These are phyloP conservation scores for Nebria ingens DNA, from an alignment of 1,140 invertebrate species.

Conservation along the genomic window DNA sequence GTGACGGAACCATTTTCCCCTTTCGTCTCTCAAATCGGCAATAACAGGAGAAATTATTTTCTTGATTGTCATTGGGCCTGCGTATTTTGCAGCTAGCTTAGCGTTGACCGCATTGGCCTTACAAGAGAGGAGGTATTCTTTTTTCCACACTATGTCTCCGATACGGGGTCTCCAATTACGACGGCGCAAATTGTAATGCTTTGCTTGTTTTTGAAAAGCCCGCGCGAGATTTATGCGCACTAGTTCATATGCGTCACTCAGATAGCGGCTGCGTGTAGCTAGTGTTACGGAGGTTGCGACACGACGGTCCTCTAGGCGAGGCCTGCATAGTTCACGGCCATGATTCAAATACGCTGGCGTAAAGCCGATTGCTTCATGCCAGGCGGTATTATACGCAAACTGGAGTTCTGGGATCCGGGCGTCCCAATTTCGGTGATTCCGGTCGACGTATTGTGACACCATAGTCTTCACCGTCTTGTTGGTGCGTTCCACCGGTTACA, in stretches of 20 bases:
- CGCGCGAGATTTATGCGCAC: too few relatives aligned
- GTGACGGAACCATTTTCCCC: too few relatives aligned
- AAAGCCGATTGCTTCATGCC: neutral
- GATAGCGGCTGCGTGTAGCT: too few relatives aligned
- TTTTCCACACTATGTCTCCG: neutral
- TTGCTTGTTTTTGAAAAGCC: neutral
- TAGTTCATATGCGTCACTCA: too few relatives aligned
- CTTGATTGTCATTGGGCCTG: neutral
- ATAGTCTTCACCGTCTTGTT: neutral
- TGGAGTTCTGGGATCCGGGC: neutral
- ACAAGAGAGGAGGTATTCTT: neutral
- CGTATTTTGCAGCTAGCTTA: neutral
- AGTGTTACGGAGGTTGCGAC: neutral
- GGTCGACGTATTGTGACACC: neutral
- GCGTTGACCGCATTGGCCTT: neutral
- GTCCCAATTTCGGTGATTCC: neutral
- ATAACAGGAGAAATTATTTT: neutral
- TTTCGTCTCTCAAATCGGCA: neutral
- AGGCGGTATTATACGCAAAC: neutral
- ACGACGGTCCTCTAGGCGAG: neutral
- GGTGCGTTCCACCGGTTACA: neutral
- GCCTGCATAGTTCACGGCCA: neutral
- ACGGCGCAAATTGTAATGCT: neutral
- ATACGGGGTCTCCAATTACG: neutral
- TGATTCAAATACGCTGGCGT: neutral